These are phyloP conservation scores for Dolomedes plantarius DNA, from an alignment of 2,888 invertebrate species.

Conservation along the genomic window DNA sequence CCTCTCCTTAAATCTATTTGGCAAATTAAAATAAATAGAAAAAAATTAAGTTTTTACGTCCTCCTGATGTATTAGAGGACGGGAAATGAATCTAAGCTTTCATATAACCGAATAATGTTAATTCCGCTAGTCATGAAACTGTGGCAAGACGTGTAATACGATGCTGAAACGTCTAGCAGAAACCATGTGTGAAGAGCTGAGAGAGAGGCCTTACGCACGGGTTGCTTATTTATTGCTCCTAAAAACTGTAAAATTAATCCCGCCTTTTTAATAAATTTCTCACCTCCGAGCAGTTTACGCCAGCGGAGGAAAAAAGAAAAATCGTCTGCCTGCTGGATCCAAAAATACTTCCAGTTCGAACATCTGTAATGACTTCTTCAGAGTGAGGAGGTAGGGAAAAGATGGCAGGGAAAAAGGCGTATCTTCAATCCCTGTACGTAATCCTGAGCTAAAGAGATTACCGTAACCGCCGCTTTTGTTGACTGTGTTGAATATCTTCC, in stretches of 20 bases:
- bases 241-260: background rate
- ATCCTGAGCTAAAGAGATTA: slow-evolving; percentile 46
- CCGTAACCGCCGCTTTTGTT: slow-evolving; percentile 19
- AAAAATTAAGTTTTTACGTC: too few relatives aligned
- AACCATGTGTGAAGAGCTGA: too few relatives aligned
- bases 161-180: too few relatives aligned
- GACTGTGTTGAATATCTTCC: background rate
- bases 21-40: too few relatives aligned
- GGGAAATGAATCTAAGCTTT: too few relatives aligned
- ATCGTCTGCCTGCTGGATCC: background rate
- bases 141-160: too few relatives aligned
- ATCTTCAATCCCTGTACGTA: slow-evolving; percentile 23
- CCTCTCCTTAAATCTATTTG: too few relatives aligned
- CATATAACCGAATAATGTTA: too few relatives aligned
- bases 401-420: background rate
- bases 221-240: background rate
- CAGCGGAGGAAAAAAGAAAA: background rate
- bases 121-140: too few relatives aligned
- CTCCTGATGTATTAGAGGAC: too few relatives aligned
- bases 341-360: background rate
- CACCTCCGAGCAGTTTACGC: slow-evolving; percentile 5
- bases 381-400: background rate
- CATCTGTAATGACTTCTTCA: slow-evolving; percentile 6
- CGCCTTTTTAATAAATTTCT: background rate
- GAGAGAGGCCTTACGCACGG: background rate